A percentile compares a stretch with the other conserved stretches of the same genome.
Conservation (phyloP, 2,888 invertebrate species). For the Ischnus inquisitorius region DNA sequence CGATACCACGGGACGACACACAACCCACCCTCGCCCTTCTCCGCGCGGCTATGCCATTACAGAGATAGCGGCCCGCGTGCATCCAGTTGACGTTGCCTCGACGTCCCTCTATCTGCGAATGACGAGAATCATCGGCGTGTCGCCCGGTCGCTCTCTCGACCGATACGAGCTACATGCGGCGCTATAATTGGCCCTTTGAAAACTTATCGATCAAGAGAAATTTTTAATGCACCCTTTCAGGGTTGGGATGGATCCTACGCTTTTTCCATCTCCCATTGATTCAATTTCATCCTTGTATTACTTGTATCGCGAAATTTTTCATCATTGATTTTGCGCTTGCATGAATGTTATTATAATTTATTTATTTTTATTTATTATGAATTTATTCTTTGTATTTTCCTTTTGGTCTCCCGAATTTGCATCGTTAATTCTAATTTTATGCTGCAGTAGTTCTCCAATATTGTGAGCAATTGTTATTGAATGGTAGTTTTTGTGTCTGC, state of each 20-base stretch:
- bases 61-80: constrained; percentile 52
- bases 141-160: neutral
- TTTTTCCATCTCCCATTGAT: neutral
- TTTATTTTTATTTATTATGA: no score
- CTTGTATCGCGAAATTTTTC: neutral
- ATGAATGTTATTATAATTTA: no score
- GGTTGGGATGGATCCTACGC: neutral
- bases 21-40: constrained; percentile 46
- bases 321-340: no score
- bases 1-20: constrained; percentile 64
- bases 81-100: constrained; percentile 13
- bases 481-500: neutral
- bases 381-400: no score
- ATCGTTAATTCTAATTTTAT: no score
- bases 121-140: constrained; percentile 32
- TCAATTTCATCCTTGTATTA: neutral
- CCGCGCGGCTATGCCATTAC: constrained; percentile 40
- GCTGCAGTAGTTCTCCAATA: no score
- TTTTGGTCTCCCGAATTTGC: no score
- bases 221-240: no score
- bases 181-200: constrained; percentile 7
- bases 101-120: constrained; percentile 3
- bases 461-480: neutral
- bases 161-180: neutral
- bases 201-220: neutral